A percentile compares a stretch with the other conserved stretches of the same genome.
Evolutionary conservation across 2,888 invertebrate species (phyloP).

Genomic region (Leptinotarsa juncta): DNA sequence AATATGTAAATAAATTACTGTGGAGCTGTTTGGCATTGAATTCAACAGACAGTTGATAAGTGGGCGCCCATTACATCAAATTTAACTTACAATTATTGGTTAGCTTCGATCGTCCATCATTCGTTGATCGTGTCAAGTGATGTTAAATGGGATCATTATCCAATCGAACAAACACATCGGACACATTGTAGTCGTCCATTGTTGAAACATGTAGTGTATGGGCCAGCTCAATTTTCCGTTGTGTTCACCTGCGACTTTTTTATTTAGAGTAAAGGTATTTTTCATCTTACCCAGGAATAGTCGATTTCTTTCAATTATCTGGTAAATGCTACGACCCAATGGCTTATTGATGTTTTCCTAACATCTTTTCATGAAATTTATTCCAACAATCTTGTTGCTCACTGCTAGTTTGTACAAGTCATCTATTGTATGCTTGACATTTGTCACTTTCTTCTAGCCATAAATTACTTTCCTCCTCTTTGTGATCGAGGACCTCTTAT

Average conservation of each 20-base stretch:
- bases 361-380: no score
- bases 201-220: neutral
- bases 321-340: no score
- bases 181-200: neutral
- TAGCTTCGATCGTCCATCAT: conserved; percentile 1
- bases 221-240: neutral
- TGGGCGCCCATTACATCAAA: neutral
- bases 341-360: no score
- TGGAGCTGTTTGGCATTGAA: neutral
- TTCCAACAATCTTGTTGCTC: no score
- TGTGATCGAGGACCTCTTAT: no score
- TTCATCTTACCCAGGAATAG: no score
- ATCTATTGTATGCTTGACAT: no score
- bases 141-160: conserved; percentile 13
- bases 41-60: neutral
- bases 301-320: no score
- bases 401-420: no score
- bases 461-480: no score
- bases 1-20: conserved; percentile 12
- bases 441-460: no score
- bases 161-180: neutral
- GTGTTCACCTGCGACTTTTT: neutral
- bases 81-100: conserved; percentile 6
- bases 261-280: no score
- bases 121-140: conserved; percentile 7